Base-by-base conservation (phyloP, 2,888 invertebrate species). In the Lumbricus terrestris region DNA sequence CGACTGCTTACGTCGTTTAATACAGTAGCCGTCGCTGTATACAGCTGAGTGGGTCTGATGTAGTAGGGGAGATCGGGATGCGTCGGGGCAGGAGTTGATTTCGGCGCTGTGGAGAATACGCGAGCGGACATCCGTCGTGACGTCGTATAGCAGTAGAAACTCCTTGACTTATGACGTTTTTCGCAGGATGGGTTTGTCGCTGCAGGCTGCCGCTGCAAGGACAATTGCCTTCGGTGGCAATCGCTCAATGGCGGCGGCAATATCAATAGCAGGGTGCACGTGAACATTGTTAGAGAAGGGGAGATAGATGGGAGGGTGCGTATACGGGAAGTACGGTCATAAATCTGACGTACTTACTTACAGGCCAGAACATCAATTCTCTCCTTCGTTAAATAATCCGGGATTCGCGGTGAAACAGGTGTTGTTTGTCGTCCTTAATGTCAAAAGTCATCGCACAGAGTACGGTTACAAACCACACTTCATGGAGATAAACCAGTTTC, bases 181-280 rank as follows among this genome's bases (percentile, higher is more conserved):
- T 69, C 69, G 69, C 69, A 69, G n/a, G 69, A 69, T 69, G n/a
- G 69, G 69, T n/a, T 69, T n/a, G n/a, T n/a, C n/a, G n/a, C n/a
- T n/a, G n/a, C n/a, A n/a, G n/a, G n/a, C n/a, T 69, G n/a, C n/a
- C 69, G n/a, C 69, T 69, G 29, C 29, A 69, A 69, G 69, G 69
- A 69, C 69, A 69, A 69, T 69, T 69, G 69, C n/a, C 69, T n/a
- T 29, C 69, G 69, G n/a, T 16, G 69, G n/a, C n/a, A 69, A 69
- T 69, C 47, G 23, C 47, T 47, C 23, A 47, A 23, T 47, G 23
- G 69, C n/a, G 69, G n/a, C 69, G 29, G 29, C 8, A 69, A 29
- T n/a, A 69, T n/a, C 13, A 69, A n/a, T 11, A 29, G 11, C n/a
- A 8, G 69, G 11, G 69, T n/a, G 69, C 11, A n/a, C n/a, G 69